Base-by-base conservation (phyloP, 2,888 invertebrate species). In the Parnassius apollo region DNA sequence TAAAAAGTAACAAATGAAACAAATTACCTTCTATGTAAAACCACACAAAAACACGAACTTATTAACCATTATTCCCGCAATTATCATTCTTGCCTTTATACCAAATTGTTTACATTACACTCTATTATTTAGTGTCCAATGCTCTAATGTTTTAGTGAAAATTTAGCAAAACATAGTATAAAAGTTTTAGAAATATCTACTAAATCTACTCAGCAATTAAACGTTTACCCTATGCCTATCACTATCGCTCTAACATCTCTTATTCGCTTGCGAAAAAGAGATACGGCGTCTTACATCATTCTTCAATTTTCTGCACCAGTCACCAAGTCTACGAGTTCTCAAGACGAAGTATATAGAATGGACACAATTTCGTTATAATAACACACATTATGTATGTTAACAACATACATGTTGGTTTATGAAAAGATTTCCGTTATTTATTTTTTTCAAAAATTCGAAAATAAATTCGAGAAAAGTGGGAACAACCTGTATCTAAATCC, bases 101-200 rank as follows among this genome's bases (percentile, higher is more conserved):
- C 76, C 80, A 83, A 82, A 80, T 77, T 76, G 74, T 72, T 76
- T 78, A 75, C 71, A 75, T 68, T 66, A 72, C 71, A 73, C 71
- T 66, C 86, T 88, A 87, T 78, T 71, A 73, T 71, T 86, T 85
- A 84, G 91, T 91, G 91, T 88, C 83, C 88, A 85, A 86, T 82
- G 85, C 88, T 89, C 89, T 86, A 82, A 76, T 71, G 68, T 80
- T 85, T 86, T 85, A 89, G 91, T 91, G 91, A 91, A 91, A 90
- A 90, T 90, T 91, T 91, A 81, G 91, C 91, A 91, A 91, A 91
- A 91, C 91, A 91, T 90, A 91, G 91, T 91, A 91, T 84, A 91
- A 91, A 91, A 91, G 81, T 88, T 91, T 88, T 88, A 90, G 88
- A 89, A 90, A 91, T 90, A 88, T 77, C 87, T 86, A 88, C 86